Percentiles rank a stretch among this genome's conserved stretches.
phyloP scores from a whole-genome alignment of 2,113 vertebrate genomes.

The Geococcyx californianus region DNA sequence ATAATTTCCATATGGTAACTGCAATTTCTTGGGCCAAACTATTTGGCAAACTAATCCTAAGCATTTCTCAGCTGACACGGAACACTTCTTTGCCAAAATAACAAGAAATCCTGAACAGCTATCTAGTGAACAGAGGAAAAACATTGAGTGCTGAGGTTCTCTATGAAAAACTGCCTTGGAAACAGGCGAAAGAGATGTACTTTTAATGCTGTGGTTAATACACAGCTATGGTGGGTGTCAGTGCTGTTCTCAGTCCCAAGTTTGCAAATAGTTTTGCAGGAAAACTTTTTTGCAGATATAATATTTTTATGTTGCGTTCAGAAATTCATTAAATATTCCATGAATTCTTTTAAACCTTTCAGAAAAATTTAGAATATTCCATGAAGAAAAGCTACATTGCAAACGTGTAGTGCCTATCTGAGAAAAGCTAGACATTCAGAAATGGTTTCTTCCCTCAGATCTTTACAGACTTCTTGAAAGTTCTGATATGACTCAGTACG shows the following conservation, averaged over 20 bases:
- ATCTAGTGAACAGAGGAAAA: slow-evolving; percentile 1
- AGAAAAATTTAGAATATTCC: neutral
- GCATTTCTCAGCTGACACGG: neutral
- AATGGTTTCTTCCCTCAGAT: neutral
- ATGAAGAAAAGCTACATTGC: neutral
- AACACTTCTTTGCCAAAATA: neutral
- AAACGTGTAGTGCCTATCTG: neutral
- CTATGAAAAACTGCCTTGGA: slow-evolving; percentile 12
- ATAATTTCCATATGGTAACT: slow-evolving; percentile 5
- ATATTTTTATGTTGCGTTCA: neutral
- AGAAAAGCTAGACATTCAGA: neutral
- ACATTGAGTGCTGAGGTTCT: slow-evolving; percentile 1
- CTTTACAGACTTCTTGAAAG: neutral
- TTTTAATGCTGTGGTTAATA: slow-evolving; percentile 20
- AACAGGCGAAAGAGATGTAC: slow-evolving; percentile 14
- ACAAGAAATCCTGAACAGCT: slow-evolving; percentile 51
- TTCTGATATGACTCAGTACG: neutral
- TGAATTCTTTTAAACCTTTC: slow-evolving; percentile 12
- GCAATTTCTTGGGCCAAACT: neutral
- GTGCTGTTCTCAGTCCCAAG: neutral
- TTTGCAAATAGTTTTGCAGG: slow-evolving; percentile 7
- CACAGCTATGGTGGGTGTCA: neutral
- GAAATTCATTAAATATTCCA: slow-evolving; percentile 16
- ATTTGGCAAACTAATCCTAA: neutral
- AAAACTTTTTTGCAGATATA: neutral